phyloP scores from a whole-genome alignment of 2,888 invertebrate genomes.

The Mythimna lalbum region DNA sequence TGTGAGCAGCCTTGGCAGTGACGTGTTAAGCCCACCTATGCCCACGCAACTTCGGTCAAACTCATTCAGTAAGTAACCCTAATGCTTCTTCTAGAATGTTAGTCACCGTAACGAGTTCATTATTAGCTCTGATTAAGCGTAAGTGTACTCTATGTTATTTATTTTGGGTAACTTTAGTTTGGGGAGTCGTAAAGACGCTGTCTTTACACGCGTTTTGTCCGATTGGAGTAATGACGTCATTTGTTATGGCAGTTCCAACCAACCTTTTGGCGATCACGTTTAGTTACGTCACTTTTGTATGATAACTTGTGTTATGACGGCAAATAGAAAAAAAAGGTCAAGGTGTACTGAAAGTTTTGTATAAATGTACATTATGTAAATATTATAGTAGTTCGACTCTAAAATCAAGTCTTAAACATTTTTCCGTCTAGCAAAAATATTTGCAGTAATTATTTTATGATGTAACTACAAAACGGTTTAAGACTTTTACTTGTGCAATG shows the following conservation, averaged over 20 bases:
- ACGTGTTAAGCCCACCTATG: conserved; percentile 84
- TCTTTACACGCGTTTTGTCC: neutral
- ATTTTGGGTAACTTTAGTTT: conserved; percentile 17
- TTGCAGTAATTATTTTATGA: too few species aligned
- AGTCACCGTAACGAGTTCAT: neutral
- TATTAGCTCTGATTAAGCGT: conserved; percentile 11
- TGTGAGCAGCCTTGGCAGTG: conserved; percentile 83
- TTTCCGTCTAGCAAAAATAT: too few species aligned
- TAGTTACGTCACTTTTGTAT: neutral
- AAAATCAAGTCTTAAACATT: too few species aligned
- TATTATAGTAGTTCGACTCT: too few species aligned
- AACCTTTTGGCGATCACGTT: neutral
- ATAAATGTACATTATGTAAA: too few species aligned
- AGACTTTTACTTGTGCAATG: too few species aligned
- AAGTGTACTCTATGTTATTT: conserved; percentile 16
- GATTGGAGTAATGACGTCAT: conserved; percentile 28
- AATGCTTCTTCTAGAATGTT: conserved; percentile 9
- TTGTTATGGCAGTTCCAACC: neutral
- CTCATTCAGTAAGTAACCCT: conserved; percentile 92
- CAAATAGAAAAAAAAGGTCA: neutral
- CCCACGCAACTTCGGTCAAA: conserved; percentile 90
- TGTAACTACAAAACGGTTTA: too few species aligned
- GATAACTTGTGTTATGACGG: neutral
- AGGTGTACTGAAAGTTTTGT: too few species aligned
- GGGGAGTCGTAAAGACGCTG: conserved; percentile 13